phyloP scores from a whole-genome alignment of 2,888 invertebrate species.

The Sinodicranocentrus sp. region DNA sequence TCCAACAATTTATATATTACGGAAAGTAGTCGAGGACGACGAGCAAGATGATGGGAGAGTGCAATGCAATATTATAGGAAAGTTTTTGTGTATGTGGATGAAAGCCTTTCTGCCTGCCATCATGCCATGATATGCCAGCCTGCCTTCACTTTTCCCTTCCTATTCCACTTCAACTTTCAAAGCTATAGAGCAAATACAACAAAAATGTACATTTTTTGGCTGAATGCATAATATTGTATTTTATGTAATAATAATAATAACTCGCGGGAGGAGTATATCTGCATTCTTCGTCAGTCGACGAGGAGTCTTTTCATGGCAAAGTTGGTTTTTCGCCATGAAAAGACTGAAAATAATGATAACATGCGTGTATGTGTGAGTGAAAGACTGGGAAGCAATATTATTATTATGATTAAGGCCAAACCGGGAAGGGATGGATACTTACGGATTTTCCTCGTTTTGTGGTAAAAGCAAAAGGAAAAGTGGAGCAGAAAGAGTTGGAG shows the following conservation, averaged over 20 bases:
- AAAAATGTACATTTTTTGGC: constrained; percentile 40
- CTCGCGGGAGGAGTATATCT: too few species aligned
- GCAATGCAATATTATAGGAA: constrained; percentile 61
- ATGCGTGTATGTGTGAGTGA: constrained; percentile 53
- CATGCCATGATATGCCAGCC: constrained; percentile 37
- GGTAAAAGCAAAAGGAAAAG: constrained; percentile 55
- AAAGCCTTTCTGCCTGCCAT: constrained; percentile 64
- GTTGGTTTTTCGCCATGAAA: constrained; percentile 1
- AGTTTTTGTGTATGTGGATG: constrained; percentile 53
- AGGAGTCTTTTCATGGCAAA: too few species aligned
- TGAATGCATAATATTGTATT: neutral
- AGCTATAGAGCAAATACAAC: constrained; percentile 56
- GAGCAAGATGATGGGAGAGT: constrained; percentile 61
- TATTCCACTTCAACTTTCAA: constrained; percentile 61
- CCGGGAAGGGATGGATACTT: constrained; percentile 17
- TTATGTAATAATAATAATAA: too few species aligned
- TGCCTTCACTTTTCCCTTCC: constrained; percentile 56
- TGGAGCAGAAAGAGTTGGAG: constrained; percentile 39
- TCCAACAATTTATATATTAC: constrained; percentile 69
- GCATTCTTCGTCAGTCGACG: too few species aligned
- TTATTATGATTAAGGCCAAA: constrained; percentile 54
- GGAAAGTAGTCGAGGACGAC: constrained; percentile 57
- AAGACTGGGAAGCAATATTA: constrained; percentile 39
- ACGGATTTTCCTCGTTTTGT: constrained; percentile 13
- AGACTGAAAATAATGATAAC: constrained; percentile 31